phyloP scores from a whole-genome alignment of 2,888 invertebrate genomes.

The Ferdinandea cuprea region DNA sequence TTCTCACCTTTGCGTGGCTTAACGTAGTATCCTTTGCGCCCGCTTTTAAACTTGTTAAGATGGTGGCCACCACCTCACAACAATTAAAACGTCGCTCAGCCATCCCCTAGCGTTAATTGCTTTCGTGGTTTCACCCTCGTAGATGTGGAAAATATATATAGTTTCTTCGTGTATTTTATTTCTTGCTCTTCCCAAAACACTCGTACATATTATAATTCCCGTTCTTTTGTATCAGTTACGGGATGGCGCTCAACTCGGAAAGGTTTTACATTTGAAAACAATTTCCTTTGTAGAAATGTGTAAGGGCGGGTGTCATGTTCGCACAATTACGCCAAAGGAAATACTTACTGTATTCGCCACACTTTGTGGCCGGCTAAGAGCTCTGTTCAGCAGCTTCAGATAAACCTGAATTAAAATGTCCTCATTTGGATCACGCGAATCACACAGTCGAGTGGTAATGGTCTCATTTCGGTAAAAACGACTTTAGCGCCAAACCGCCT shows the following conservation, averaged over 20 bases:
- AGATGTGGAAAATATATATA: constrained; percentile 3
- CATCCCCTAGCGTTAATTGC: constrained; percentile 63
- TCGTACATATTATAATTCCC: constrained; percentile 10
- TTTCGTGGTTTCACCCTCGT: constrained; percentile 48
- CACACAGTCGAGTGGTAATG: constrained; percentile 50
- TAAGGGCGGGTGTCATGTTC: background rate
- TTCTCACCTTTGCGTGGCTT: constrained; percentile 62
- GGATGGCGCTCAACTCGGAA: constrained; percentile 18
- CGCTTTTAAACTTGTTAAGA: constrained; percentile 3
- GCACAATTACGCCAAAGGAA: constrained; percentile 6
- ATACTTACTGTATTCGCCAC: constrained; percentile 47
- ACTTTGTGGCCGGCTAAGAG: constrained; percentile 43
- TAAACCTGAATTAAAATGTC: constrained; percentile 68
- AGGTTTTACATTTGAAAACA: constrained; percentile 42
- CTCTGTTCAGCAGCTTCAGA: constrained; percentile 53
- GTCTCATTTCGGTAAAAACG: constrained; percentile 43
- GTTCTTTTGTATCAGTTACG: constrained; percentile 18
- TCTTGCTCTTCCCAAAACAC: background rate
- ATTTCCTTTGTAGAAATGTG: constrained; percentile 11
- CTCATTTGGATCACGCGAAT: constrained; percentile 69
- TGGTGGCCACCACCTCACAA: constrained; percentile 14
- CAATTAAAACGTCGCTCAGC: constrained; percentile 64
- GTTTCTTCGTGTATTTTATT: background rate
- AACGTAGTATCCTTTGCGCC: constrained; percentile 28
- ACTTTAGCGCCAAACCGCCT: constrained; percentile 4